Conservation (phyloP, 2,888 invertebrate species). For the Netelia inedita region DNA sequence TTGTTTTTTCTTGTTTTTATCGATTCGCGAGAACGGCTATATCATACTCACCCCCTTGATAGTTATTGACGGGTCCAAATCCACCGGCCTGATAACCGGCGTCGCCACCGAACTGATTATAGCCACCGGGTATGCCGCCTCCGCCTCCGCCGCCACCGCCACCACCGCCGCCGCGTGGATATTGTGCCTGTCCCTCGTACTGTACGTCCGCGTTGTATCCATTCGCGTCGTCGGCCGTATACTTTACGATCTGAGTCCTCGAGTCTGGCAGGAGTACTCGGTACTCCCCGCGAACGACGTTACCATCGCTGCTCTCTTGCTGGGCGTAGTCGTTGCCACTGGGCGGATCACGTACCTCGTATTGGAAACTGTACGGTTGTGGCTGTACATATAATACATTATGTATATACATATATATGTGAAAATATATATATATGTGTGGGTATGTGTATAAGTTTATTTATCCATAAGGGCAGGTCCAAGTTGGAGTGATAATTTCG, state of each 20-base stretch:
- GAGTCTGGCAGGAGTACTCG: constrained; percentile 94
- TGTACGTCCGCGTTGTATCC: constrained; percentile 95
- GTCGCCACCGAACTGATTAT: constrained; percentile 68
- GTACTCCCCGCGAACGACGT: constrained; percentile 94
- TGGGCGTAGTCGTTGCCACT: constrained; percentile 94
- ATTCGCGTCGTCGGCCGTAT: constrained; percentile 93
- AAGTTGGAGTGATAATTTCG: neutral
- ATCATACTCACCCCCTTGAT: constrained; percentile 69
- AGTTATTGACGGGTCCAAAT: constrained; percentile 66
- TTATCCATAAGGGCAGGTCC: neutral
- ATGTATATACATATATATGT: neutral
- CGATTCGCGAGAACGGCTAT: neutral
- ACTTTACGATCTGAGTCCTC: constrained; percentile 93
- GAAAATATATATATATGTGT: neutral
- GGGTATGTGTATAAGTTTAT: neutral
- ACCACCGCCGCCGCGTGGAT: constrained; percentile 75
- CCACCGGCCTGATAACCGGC: constrained; percentile 72
- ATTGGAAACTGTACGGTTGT: constrained; percentile 93
- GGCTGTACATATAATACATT: constrained; percentile 73
- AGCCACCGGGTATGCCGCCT: constrained; percentile 60
- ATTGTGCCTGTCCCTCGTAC: constrained; percentile 86
- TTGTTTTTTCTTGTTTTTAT: too few relatives aligned
- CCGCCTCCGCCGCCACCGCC: constrained; percentile 58
- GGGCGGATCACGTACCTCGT: constrained; percentile 92
- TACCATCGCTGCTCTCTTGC: constrained; percentile 93